phyloP scores from a whole-genome alignment of 2,888 invertebrate species.

The Tethea ocularis region DNA sequence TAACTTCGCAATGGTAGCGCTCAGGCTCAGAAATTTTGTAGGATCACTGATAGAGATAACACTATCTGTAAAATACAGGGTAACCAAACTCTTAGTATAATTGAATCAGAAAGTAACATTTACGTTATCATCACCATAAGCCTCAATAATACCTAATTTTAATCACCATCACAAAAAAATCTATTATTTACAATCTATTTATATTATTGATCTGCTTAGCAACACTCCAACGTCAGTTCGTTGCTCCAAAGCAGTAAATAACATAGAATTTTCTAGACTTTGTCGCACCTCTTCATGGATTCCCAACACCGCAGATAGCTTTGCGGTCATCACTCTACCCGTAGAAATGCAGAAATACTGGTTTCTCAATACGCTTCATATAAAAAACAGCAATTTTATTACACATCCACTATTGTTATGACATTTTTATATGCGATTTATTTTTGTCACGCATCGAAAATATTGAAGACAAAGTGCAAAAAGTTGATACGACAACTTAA shows the following conservation, averaged over 20 bases:
- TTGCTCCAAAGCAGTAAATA: background rate
- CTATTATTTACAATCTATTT: no score
- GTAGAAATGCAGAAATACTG: slow-evolving; percentile 30
- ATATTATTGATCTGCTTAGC: no score
- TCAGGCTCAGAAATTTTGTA: no score
- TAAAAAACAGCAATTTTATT: slow-evolving; percentile 8
- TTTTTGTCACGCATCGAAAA: slow-evolving; percentile 2
- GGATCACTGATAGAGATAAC: no score
- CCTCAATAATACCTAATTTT: no score
- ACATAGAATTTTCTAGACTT: background rate
- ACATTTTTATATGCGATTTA: background rate
- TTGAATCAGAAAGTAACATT: no score
- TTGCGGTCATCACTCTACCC: slow-evolving; percentile 15
- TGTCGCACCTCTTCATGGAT: background rate
- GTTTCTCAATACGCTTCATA: slow-evolving; percentile 24
- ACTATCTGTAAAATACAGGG: no score
- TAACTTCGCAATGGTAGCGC: no score
- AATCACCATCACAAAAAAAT: no score
- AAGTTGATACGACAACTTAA: background rate
- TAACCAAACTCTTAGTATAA: no score
- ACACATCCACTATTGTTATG: background rate
- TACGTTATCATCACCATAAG: no score
- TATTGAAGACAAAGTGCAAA: background rate
- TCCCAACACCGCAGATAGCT: slow-evolving; percentile 20
- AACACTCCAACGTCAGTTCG: background rate